A percentile compares a stretch with the other conserved stretches of the same genome.
These are phyloP conservation scores for Buphagus erythrorhynchus DNA, from an alignment of 2,797 vertebrate genomes.

Conservation along the genomic window DNA sequence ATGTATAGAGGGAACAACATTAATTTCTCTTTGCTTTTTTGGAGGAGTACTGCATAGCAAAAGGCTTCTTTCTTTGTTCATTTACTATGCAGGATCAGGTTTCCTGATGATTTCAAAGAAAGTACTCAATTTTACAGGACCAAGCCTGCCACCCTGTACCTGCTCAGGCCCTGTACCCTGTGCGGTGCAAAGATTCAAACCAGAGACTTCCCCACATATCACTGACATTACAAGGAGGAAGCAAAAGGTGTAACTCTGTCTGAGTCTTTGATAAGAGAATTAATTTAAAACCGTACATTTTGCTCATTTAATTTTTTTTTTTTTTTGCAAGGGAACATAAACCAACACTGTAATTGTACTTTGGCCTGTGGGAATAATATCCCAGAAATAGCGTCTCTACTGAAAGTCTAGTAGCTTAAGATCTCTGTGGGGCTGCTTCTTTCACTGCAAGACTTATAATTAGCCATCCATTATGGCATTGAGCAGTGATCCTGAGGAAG, in stretches of 20 bases:
- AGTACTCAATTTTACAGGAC: not conserved
- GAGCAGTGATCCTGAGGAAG: constrained; percentile 32
- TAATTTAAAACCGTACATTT: not conserved
- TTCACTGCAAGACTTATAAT: constrained; percentile 48
- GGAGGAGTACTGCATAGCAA: not conserved
- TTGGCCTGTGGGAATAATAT: constrained; percentile 51
- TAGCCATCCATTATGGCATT: constrained; percentile 8
- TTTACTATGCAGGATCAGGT: not conserved
- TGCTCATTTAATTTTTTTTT: not conserved
- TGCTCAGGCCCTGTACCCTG: not conserved
- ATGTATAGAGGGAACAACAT: rapidly evolving
- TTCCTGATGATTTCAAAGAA: not conserved
- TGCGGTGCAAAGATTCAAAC: not conserved
- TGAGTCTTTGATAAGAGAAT: not conserved
- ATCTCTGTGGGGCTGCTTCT: constrained; percentile 14
- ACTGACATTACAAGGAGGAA: not conserved
- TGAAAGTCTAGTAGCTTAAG: constrained; percentile 30
- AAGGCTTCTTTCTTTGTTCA: not conserved
- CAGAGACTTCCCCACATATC: not conserved
- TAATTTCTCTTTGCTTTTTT: not conserved
- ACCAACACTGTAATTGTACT: constrained; percentile 2
- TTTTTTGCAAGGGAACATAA: not conserved
- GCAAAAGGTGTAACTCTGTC: not conserved
- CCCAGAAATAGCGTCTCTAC: not conserved
- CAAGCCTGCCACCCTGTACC: not conserved